phyloP scores from a whole-genome alignment of 1,140 invertebrate genomes.

The Zelostemma sp. region DNA sequence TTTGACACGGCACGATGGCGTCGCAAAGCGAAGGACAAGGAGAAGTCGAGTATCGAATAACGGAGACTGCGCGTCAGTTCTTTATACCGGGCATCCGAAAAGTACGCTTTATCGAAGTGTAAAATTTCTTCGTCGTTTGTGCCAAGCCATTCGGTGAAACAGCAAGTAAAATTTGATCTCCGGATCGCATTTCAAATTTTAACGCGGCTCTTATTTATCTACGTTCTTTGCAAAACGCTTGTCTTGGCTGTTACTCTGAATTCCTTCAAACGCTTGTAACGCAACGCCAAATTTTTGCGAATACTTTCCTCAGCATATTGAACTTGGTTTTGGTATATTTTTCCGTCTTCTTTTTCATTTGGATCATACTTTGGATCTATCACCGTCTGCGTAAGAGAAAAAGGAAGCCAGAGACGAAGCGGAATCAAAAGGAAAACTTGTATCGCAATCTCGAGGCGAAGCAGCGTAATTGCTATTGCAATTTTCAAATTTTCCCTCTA shows the following conservation, averaged over 20 bases:
- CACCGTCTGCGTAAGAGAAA: not conserved
- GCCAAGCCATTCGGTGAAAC: conserved; percentile 17
- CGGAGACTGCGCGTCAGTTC: conserved; percentile 23
- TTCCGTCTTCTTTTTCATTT: not conserved
- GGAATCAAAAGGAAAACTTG: too few relatives aligned
- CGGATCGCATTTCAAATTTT: conserved; percentile 19
- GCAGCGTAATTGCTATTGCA: not conserved
- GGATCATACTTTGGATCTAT: not conserved
- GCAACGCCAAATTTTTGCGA: not conserved
- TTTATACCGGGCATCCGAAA: conserved; percentile 27
- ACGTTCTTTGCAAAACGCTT: not conserved
- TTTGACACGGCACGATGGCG: conserved; percentile 8
- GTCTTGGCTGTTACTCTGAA: not conserved
- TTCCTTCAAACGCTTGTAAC: too few relatives aligned
- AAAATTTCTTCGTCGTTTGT: conserved; percentile 32
- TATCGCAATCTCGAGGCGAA: too few relatives aligned
- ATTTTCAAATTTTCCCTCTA: not conserved
- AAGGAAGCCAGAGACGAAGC: too few relatives aligned
- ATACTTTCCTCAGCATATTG: not conserved
- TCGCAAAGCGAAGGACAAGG: conserved; percentile 22
- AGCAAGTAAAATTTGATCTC: conserved; percentile 11
- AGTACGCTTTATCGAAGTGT: conserved; percentile 32
- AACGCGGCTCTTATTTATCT: too few relatives aligned
- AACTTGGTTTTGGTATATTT: not conserved
- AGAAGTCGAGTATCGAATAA: conserved; percentile 32